These are phyloP conservation scores for Philhelius pedissequus DNA, from an alignment of 2,888 invertebrate genomes.

Conservation along the genomic window DNA sequence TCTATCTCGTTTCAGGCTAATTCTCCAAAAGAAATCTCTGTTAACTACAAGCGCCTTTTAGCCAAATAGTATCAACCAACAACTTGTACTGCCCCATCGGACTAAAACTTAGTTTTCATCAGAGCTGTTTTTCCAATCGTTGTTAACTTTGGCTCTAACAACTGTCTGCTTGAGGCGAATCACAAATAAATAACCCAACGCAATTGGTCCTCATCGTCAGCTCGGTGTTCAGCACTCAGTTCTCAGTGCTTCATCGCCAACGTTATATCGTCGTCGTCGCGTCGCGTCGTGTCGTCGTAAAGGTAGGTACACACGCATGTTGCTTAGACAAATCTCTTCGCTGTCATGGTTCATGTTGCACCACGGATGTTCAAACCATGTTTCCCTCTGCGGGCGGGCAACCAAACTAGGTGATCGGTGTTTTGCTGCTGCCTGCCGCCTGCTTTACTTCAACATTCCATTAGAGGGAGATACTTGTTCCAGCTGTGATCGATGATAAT, in stretches of 20 bases:
- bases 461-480: slow-evolving; percentile 31
- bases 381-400: slow-evolving; percentile 35
- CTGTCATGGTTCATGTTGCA: slow-evolving; percentile 58
- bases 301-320: slow-evolving; percentile 62
- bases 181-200: slow-evolving; percentile 57
- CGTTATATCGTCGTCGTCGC: too few relatives aligned
- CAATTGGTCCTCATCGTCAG: slow-evolving; percentile 36
- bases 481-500: background rate
- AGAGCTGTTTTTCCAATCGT: slow-evolving; percentile 5
- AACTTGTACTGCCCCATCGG: slow-evolving; percentile 16
- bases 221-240: background rate
- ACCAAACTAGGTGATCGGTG: slow-evolving; percentile 58
- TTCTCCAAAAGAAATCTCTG: slow-evolving; percentile 35
- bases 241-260: too few relatives aligned
- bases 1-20: slow-evolving; percentile 11
- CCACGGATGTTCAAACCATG: slow-evolving; percentile 50
- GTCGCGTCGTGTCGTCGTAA: background rate
- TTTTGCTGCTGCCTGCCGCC: slow-evolving; percentile 16
- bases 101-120: slow-evolving; percentile 33
- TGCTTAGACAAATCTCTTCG: slow-evolving; percentile 56
- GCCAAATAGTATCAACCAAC: slow-evolving; percentile 52
- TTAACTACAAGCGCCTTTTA: slow-evolving; percentile 44
- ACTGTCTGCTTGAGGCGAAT: slow-evolving; percentile 50
- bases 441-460: slow-evolving; percentile 41
- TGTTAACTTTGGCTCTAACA: slow-evolving; percentile 23